phyloP scores from a whole-genome alignment of 30 jellyfish, hydroid and myxozoan species.

The Cassiopea andromeda region DNA sequence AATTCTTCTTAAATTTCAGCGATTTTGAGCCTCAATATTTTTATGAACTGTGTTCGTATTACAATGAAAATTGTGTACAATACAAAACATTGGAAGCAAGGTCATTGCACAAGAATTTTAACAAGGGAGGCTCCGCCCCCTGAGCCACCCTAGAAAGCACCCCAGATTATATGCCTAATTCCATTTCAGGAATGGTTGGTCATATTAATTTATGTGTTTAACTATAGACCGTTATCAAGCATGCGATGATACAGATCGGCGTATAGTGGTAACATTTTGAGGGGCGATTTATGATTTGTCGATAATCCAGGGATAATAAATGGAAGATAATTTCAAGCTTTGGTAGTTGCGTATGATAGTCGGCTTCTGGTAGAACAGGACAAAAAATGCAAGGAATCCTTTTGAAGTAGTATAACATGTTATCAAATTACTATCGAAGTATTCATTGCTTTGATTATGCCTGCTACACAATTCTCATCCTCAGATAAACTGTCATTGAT shows the following conservation, averaged over 20 bases:
- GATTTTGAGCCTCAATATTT: too few relatives aligned
- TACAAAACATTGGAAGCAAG: too few relatives aligned
- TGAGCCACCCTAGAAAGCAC: not conserved
- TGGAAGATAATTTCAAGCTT: not conserved
- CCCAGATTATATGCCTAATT: not conserved
- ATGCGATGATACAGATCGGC: not conserved
- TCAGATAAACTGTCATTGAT: too few relatives aligned
- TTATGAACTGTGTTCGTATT: too few relatives aligned
- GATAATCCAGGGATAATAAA: not conserved
- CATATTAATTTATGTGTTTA: too few relatives aligned
- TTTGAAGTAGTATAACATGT: not conserved
- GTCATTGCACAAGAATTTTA: too few relatives aligned
- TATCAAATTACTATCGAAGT: not conserved
- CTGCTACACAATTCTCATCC: too few relatives aligned
- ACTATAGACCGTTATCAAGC: conserved; percentile 6
- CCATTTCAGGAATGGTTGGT: not conserved
- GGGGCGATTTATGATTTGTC: not conserved
- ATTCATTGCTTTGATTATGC: too few relatives aligned
- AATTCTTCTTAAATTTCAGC: too few relatives aligned
- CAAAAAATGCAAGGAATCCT: not conserved
- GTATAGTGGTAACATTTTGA: not conserved
- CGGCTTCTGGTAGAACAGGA: not conserved
- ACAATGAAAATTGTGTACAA: too few relatives aligned
- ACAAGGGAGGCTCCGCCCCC: too few relatives aligned
- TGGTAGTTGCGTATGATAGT: not conserved